These are phyloP conservation scores for Gandaritis pyraliata DNA, from an alignment of 2,888 invertebrate genomes.

Conservation along the genomic window DNA sequence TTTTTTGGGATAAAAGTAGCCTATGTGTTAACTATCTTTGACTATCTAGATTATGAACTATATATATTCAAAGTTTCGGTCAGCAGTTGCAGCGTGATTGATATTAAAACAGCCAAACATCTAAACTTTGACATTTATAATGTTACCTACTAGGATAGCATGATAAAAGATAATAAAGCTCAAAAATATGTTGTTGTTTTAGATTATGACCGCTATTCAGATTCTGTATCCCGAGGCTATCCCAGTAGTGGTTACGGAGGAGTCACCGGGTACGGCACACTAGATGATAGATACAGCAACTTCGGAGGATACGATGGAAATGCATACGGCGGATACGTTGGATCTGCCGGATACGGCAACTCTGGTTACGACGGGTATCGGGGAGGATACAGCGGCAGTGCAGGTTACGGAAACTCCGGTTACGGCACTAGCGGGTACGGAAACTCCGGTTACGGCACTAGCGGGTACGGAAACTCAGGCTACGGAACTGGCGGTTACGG, in stretches of 20 bases:
- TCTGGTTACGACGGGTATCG: slow-evolving; percentile 31
- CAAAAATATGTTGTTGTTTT: too few relatives aligned
- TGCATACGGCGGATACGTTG: slow-evolving; percentile 54
- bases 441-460: slow-evolving; percentile 22
- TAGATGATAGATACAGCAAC: slow-evolving; percentile 42
- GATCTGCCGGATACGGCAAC: slow-evolving; percentile 31
- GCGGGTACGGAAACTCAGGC: slow-evolving; percentile 42
- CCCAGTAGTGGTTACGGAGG: slow-evolving; percentile 54
- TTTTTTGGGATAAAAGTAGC: too few relatives aligned
- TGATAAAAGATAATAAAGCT: too few relatives aligned
- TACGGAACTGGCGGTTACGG: slow-evolving; percentile 46
- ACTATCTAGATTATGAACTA: too few relatives aligned
- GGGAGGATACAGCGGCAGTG: slow-evolving; percentile 37
- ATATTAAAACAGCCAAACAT: too few relatives aligned
- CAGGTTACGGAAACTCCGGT: neutral
- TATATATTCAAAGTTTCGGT: too few relatives aligned
- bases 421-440: slow-evolving; percentile 36
- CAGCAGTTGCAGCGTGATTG: too few relatives aligned
- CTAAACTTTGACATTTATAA: too few relatives aligned
- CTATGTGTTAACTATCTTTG: too few relatives aligned
- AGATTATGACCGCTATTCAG: slow-evolving; percentile 62
- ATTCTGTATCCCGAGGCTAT: slow-evolving; percentile 64
- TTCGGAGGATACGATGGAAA: slow-evolving; percentile 47
- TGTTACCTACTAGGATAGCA: too few relatives aligned
- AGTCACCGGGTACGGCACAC: slow-evolving; percentile 28